Conservation (phyloP, 2,113 vertebrate genomes). For the Catharus minimus region DNA sequence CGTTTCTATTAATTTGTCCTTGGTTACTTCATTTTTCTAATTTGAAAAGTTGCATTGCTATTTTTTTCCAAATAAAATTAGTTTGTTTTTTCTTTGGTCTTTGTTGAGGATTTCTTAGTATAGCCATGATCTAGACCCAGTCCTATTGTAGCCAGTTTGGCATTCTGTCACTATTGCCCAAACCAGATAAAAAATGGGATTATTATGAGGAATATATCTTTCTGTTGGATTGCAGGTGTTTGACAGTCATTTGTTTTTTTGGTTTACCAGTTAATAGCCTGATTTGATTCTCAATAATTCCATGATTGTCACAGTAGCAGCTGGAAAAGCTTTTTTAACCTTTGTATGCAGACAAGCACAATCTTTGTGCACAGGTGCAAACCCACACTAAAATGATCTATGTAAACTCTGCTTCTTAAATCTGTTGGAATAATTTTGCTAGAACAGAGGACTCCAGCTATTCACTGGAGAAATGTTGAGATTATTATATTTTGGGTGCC, state of each 20-base stretch:
- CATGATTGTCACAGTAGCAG: not conserved
- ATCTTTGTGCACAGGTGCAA: not conserved
- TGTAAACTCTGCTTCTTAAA: not conserved
- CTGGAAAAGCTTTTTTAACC: not conserved
- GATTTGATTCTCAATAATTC: not conserved
- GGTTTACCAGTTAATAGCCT: not conserved
- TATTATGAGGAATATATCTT: not conserved
- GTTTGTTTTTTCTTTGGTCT: not conserved
- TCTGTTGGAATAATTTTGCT: not conserved
- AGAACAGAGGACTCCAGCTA: not conserved
- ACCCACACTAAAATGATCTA: not conserved
- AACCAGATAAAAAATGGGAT: not conserved
- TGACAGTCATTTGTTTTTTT: not conserved
- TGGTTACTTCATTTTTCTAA: not conserved
- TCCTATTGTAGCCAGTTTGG: not conserved
- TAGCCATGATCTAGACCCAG: not conserved
- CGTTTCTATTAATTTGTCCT: not conserved
- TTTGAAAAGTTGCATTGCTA: not conserved
- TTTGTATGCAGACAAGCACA: not conserved
- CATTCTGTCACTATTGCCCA: not conserved
- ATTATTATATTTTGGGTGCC: conserved; percentile 1
- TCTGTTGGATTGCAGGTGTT: not conserved
- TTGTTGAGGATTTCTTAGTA: not conserved
- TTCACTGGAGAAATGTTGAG: not conserved
- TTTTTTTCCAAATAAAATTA: not conserved